Evolutionary conservation across 2,113 vertebrate species (phyloP).

Genomic region (Heliornis fulica): DNA sequence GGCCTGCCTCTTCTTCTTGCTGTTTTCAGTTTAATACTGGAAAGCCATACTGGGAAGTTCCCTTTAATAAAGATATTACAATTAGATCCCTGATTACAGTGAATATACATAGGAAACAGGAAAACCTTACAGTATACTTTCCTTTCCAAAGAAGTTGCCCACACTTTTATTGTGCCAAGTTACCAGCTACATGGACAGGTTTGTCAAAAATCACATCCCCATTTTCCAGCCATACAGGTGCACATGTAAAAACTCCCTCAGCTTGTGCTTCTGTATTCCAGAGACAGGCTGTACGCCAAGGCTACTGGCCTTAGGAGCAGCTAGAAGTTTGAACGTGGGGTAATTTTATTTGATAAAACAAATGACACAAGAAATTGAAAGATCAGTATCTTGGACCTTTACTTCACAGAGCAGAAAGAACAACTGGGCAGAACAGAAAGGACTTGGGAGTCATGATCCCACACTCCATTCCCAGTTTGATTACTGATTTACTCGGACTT

Average conservation of each 20-base stretch:
- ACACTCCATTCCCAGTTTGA: background rate
- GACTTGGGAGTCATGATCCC: background rate
- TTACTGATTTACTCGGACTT: background rate
- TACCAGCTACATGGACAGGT: background rate
- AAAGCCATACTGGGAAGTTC: background rate
- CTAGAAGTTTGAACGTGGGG: background rate
- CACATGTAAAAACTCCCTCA: background rate
- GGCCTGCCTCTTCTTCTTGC: background rate
- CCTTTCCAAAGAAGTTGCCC: background rate
- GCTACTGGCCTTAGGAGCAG: background rate
- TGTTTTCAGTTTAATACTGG: background rate
- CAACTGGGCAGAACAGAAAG: background rate
- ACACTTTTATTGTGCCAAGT: background rate
- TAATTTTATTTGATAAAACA: background rate
- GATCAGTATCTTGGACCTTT: background rate
- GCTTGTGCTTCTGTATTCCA: background rate
- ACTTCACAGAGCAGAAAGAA: background rate
- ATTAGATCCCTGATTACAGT: background rate
- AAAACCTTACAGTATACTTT: background rate
- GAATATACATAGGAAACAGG: background rate
- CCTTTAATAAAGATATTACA: background rate
- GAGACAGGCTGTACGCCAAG: background rate
- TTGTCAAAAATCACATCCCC: background rate
- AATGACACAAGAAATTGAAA: background rate
- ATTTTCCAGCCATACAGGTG: background rate